Conservation (phyloP, 2,113 vertebrate genomes). For the Nannobrachium achirus region DNA sequence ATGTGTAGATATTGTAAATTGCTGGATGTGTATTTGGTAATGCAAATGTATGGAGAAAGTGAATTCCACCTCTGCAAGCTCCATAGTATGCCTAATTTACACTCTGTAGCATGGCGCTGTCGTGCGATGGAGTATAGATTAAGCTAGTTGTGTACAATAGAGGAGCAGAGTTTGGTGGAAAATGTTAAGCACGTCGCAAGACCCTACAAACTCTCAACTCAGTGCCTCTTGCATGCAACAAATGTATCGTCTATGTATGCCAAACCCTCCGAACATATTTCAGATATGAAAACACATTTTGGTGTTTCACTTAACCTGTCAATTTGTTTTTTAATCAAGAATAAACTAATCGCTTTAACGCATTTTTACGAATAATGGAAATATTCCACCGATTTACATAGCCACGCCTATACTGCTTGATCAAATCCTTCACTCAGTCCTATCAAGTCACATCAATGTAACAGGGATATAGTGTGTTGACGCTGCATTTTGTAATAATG, state of each 20-base stretch:
- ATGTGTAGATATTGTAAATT: constrained; percentile 64
- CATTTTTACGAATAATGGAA: constrained; percentile 20
- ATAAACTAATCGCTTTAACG: neutral
- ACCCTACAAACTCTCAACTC: constrained; percentile 61
- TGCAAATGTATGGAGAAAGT: constrained; percentile 56
- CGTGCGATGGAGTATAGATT: no score
- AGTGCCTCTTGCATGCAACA: constrained; percentile 81
- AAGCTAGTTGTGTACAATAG: constrained; percentile 44
- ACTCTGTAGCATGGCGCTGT: no score
- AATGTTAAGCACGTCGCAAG: constrained; percentile 67
- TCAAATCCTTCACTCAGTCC: constrained; percentile 3
- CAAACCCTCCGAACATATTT: constrained; percentile 55
- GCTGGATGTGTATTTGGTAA: constrained; percentile 57
- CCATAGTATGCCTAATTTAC: constrained; percentile 16
- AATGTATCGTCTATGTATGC: constrained; percentile 58
- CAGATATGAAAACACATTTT: constrained; percentile 22
- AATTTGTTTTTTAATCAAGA: constrained; percentile 21
- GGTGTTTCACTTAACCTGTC: constrained; percentile 3
- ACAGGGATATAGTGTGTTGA: constrained; percentile 49
- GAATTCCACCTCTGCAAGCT: constrained; percentile 59
- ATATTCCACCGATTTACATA: neutral
- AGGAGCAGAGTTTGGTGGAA: constrained; percentile 51
- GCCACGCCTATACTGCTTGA: neutral
- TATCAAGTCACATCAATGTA: constrained; percentile 30
- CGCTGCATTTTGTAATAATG: neutral